phyloP scores from a whole-genome alignment of 2,888 invertebrate species.

The Operophtera brumata region DNA sequence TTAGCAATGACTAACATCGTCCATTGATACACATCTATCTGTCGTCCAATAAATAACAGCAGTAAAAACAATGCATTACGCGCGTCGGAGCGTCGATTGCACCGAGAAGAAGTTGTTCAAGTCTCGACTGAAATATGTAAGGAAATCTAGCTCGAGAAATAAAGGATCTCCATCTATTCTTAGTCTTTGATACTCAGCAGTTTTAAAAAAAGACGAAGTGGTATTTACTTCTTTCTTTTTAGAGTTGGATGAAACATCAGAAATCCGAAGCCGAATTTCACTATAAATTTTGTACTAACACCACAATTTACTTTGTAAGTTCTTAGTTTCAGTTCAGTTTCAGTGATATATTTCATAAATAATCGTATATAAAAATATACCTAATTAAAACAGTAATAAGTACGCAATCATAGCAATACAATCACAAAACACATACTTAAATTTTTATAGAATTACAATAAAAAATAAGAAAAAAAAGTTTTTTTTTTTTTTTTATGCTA shows the following conservation, averaged over 20 bases:
- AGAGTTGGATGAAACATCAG: not conserved
- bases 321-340: too few relatives aligned
- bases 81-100: constrained; percentile 13
- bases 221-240: not conserved
- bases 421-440: too few relatives aligned
- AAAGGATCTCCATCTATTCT: constrained; percentile 21
- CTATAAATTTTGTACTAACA: too few relatives aligned
- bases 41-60: constrained; percentile 3
- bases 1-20: too few relatives aligned
- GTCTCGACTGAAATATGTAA: constrained; percentile 13
- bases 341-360: too few relatives aligned
- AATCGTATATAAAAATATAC: too few relatives aligned
- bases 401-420: too few relatives aligned
- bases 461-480: too few relatives aligned
- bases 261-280: not conserved
- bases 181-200: constrained; percentile 22
- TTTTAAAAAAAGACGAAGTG: constrained; percentile 15
- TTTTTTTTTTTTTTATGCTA: too few relatives aligned
- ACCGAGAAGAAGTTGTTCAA: constrained; percentile 11
- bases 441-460: too few relatives aligned
- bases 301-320: too few relatives aligned
- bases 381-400: too few relatives aligned
- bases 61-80: constrained; percentile 15
- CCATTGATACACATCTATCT: not conserved
- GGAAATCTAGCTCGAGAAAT: constrained; percentile 21